Base-by-base conservation (phyloP, 2,113 vertebrate species). In the Atherinomorus stipes region DNA sequence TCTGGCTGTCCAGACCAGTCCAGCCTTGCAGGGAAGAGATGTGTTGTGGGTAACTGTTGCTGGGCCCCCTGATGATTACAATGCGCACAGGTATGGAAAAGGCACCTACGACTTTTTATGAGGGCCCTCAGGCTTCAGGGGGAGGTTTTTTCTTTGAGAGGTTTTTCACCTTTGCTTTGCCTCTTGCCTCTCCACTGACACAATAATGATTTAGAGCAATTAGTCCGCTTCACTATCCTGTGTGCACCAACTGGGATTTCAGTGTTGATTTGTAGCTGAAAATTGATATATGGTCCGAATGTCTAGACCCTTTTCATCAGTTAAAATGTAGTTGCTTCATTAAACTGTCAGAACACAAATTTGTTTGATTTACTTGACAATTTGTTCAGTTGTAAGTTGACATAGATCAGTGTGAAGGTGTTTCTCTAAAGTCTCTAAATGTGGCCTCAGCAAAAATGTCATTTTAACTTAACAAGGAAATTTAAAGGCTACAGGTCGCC, bases 21-120 rank as follows among this genome's bases (percentile, higher is more conserved):
- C 58, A 63, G 70, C 77, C 80, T 74, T 85, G 69, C 37, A 77
- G 44, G 31, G 45, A 28, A 71, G 61, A 74, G 56, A 56, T 72
- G 81, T 22, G 59, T 64, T 68, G 47, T 80, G 66, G 54, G 59
- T 56, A 85, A 69, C 21, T 71, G 51, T 37, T 64, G 50, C 37
- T 37, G 47, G 10, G 23, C n/a, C 40, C 51, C 56, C 54, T 58
- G 64, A 82, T 86, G 68, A 91, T 90, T 89, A 85, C 80, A 90
- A 65, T 87, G 78, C 58, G 77, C 52, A 44, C 79, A 67, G 50
- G 78, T 78, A 84, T 77, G 83, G 82, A 84, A 85, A 76, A 71
- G 50, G 57, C 74, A 74, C 73, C 76, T 74, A 59, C 9, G 28
- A 31, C 47, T 74, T 62, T 92, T 88, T 71, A 89, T 80, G 81